Evolutionary conservation across 2,888 invertebrate species (phyloP).

Genomic region (Ennomos erosarius): DNA sequence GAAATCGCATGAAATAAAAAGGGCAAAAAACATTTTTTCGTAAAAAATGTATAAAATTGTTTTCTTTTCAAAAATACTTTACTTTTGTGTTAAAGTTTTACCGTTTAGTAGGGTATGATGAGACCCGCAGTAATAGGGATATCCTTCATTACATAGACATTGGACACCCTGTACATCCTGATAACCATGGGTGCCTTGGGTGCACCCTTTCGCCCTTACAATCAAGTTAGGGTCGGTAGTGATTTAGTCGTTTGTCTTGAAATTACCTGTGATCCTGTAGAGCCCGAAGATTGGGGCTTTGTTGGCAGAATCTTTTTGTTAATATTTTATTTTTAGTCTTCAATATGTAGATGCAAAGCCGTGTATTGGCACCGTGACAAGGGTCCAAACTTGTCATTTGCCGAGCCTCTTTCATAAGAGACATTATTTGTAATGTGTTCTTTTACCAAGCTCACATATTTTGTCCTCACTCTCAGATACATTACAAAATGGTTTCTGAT

Average conservation of each 20-base stretch:
- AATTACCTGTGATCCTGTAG: constrained; percentile 5
- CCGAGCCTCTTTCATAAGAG: constrained; percentile 1
- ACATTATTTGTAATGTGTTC: constrained; percentile 9
- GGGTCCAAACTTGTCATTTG: constrained; percentile 13
- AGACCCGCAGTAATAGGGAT: too few relatives aligned
- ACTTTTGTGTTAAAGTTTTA: too few relatives aligned
- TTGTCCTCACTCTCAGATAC: not conserved
- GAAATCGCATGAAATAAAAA: too few relatives aligned
- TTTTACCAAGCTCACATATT: constrained; percentile 7
- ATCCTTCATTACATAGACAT: too few relatives aligned
- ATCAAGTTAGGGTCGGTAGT: not conserved
- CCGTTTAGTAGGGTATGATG: too few relatives aligned
- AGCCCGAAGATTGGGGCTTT: not conserved
- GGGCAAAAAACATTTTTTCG: too few relatives aligned
- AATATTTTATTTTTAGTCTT: constrained; percentile 11
- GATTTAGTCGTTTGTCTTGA: constrained; percentile 6
- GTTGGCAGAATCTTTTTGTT: constrained; percentile 1
- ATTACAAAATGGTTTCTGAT: too few relatives aligned
- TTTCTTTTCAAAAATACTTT: too few relatives aligned
- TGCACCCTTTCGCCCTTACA: too few relatives aligned
- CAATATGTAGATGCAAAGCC: constrained; percentile 9
- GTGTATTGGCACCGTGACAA: constrained; percentile 15
- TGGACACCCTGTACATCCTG: too few relatives aligned
- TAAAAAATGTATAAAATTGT: too few relatives aligned
- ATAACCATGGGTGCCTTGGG: too few relatives aligned